Evolutionary conservation across 2,888 invertebrate genomes (phyloP).

Genomic region (Microctonus hyperodae): DNA sequence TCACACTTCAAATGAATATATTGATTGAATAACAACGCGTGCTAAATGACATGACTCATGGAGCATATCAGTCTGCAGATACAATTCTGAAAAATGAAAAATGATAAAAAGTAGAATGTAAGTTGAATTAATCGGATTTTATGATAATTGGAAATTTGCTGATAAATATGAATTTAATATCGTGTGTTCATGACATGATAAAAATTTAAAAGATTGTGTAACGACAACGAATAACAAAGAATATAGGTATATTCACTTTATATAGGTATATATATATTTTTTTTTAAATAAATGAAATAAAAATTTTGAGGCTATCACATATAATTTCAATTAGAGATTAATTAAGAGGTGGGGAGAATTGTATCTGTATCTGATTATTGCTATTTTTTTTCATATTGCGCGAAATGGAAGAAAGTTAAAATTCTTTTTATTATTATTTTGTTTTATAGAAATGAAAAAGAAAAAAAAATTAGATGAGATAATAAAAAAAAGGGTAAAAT

Average conservation of each 20-base stretch:
- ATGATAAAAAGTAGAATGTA: background rate
- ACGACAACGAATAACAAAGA: no score
- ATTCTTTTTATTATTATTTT: conserved; percentile 15
- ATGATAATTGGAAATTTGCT: background rate
- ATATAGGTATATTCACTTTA: no score
- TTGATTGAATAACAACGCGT: conserved; percentile 18
- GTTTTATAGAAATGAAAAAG: conserved; percentile 8
- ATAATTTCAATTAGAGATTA: background rate
- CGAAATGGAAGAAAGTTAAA: conserved; percentile 20
- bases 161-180: no score
- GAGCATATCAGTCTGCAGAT: conserved; percentile 51
- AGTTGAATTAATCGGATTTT: background rate
- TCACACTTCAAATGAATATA: background rate
- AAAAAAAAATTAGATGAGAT: conserved; percentile 13
- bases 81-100: conserved; percentile 40
- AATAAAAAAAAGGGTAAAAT: conserved; percentile 20
- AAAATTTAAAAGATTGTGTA: no score
- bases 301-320: background rate
- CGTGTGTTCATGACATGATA: no score
- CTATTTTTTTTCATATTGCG: conserved; percentile 47
- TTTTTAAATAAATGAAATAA: background rate
- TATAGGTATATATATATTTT: background rate
- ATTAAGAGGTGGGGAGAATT: conserved; percentile 18
- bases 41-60: conserved; percentile 59
- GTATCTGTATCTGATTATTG: conserved; percentile 52